Percentiles rank a stretch among this genome's conserved stretches.
phyloP scores from a whole-genome alignment of 2,113 vertebrate genomes.

The Lepus timidus region DNA sequence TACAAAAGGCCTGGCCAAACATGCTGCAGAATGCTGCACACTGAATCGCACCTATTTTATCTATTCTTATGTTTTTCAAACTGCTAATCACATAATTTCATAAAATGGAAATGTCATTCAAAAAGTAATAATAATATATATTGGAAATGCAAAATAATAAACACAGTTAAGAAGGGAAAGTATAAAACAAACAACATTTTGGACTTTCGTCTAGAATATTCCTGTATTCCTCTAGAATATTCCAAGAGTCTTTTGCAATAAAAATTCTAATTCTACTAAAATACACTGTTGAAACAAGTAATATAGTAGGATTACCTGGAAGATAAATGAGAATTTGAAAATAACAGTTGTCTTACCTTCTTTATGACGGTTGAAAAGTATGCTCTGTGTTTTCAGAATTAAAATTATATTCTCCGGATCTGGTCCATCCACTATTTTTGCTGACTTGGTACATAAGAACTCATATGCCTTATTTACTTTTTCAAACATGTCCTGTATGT shows the following conservation, averaged over 20 bases:
- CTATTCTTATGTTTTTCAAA: background rate
- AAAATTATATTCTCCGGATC: constrained; percentile 99
- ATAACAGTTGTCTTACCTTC: constrained; percentile 88
- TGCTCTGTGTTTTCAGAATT: constrained; percentile 98
- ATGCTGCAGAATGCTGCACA: background rate
- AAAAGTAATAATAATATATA: constrained; percentile 28
- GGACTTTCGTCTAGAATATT: background rate
- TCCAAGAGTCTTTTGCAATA: constrained; percentile 36
- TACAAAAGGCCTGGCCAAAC: background rate
- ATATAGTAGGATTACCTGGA: background rate
- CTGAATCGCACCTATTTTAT: constrained; percentile 4
- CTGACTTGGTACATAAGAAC: constrained; percentile 97
- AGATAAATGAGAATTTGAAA: constrained; percentile 19
- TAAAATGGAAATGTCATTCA: background rate
- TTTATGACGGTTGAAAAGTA: constrained; percentile 97
- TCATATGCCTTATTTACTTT: constrained; percentile 99
- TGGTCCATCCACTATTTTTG: constrained; percentile 94
- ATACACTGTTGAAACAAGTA: background rate
- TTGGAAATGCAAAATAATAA: constrained; percentile 53
- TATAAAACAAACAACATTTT: background rate
- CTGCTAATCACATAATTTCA: background rate
- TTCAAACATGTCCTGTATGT: constrained; percentile 97
- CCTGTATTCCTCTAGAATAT: background rate
- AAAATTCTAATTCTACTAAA: constrained; percentile 19
- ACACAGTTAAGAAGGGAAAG: background rate